Evolutionary conservation across 2,797 vertebrate genomes (phyloP), one percentile per base, ranked within the genome.

Genomic region (Spinus pinus): DNA sequence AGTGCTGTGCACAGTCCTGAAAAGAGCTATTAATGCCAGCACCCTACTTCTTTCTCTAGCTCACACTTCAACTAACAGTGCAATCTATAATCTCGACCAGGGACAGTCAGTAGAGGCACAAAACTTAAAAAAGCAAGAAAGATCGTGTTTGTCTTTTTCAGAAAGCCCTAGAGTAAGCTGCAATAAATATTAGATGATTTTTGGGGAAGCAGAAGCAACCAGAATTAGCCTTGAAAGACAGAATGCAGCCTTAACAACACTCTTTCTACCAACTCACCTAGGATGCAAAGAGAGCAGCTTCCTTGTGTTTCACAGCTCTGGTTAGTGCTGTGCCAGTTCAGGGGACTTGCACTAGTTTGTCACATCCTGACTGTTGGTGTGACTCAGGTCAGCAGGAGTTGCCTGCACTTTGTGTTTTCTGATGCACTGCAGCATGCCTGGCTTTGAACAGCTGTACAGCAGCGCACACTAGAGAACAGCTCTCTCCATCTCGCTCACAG

Each of bases 401-500:
- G 74, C 75, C 90, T 57, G 46, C 65, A 70, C 90, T 87, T 85
- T 27, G 51, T 74, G 70, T 49, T 81, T 74, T 22, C 56, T 62
- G 60, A 84, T 33, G 91, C 90, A 91, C 73, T 93, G 93, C 86
- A 94, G 91, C 88, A 90, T 6, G 88, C 84, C 71, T 54, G 86
- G 37, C 47, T 94, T 53, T 64, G 51, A 82, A 78, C 74, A 91
- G 91, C 91, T 92, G 92, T 49, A 78, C 70, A 88, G 81, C 82
- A 96, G 88, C 30, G 9, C 80, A 50, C 81, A 56, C 78, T 60
- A 80, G 53, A 92, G 94, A 93, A 84, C 89, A 80, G 65, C 64
- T 80, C 61, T 46, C 42, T 69, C 54, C 41, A 31, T 37, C 80
- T 57, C 56, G 2, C 80, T 57, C 56, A 2, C 57, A 83, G 57